These are phyloP conservation scores for Phataginus tricuspis DNA, from an alignment of 2,797 vertebrate genomes.

Conservation along the genomic window DNA sequence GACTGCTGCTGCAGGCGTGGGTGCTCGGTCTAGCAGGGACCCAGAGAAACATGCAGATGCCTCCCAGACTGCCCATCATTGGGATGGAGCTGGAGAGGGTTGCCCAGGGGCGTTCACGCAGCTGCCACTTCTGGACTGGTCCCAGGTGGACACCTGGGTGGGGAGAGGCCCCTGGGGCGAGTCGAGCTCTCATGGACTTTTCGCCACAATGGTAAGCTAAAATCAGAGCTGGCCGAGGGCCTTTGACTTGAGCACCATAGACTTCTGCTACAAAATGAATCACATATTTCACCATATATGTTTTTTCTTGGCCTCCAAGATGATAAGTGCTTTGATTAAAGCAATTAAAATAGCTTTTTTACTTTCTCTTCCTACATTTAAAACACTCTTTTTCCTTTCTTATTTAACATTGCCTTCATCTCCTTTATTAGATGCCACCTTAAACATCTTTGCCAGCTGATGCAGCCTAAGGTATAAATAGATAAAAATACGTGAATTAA, in stretches of 20 bases:
- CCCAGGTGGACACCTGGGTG: not conserved
- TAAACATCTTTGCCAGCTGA: constrained; percentile 25
- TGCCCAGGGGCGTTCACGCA: accelerated
- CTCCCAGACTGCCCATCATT: not conserved
- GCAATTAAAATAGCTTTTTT: not conserved
- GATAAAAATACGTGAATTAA: constrained; percentile 23
- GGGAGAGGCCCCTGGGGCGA: not conserved
- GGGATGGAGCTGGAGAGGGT: not conserved
- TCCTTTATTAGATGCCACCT: constrained; percentile 31
- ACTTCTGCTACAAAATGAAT: not conserved
- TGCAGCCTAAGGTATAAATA: not conserved
- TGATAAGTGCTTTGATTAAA: not conserved
- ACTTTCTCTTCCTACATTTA: not conserved
- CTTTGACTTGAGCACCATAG: not conserved
- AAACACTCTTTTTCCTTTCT: not conserved
- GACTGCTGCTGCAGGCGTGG: not conserved
- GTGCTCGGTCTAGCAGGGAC: not conserved
- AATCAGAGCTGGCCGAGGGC: not conserved
- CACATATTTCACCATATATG: not conserved
- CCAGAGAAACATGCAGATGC: accelerated
- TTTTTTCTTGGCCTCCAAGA: not conserved
- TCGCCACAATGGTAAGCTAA: not conserved
- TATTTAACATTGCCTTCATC: not conserved
- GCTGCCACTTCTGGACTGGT: not conserved
- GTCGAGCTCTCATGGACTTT: not conserved